Evolutionary conservation across 2,888 invertebrate species (phyloP).

Genomic region (Xestia ashworthii): DNA sequence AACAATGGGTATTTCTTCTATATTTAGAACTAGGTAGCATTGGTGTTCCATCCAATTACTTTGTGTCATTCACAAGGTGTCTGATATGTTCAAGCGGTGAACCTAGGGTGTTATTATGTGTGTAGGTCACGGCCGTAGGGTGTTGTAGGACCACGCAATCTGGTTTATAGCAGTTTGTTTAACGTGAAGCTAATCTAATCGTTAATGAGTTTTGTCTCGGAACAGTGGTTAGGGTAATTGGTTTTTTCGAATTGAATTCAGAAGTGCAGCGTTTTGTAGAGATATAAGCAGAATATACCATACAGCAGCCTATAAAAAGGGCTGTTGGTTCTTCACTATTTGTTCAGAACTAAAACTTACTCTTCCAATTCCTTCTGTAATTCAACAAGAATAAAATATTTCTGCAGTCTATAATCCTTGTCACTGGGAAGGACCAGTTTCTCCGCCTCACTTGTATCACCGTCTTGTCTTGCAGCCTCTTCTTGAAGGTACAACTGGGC

Average conservation of each 20-base stretch:
- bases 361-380: constrained; percentile 89
- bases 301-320: not conserved
- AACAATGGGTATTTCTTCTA: constrained; percentile 17
- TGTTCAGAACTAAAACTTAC: constrained; percentile 59
- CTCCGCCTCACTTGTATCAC: constrained; percentile 87
- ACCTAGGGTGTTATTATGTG: constrained; percentile 39
- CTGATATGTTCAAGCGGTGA: constrained; percentile 27
- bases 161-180: constrained; percentile 54
- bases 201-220: constrained; percentile 55
- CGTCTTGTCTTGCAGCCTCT: constrained; percentile 83
- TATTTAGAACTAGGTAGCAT: constrained; percentile 29
- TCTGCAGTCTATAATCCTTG: constrained; percentile 92
- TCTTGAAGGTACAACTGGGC: constrained; percentile 90
- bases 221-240: constrained; percentile 11
- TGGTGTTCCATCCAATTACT: constrained; percentile 58
- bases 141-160: constrained; percentile 54
- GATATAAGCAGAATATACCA: not conserved
- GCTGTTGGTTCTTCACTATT: not conserved
- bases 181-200: constrained; percentile 56
- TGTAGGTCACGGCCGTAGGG: constrained; percentile 62
- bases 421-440: constrained; percentile 93
- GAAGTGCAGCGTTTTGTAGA: not conserved
- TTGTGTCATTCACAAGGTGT: constrained; percentile 53
- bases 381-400: constrained; percentile 93
- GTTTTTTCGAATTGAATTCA: not conserved